Evolutionary conservation across 2,113 vertebrate species (phyloP).

Genomic region (Myiagra hebetior): DNA sequence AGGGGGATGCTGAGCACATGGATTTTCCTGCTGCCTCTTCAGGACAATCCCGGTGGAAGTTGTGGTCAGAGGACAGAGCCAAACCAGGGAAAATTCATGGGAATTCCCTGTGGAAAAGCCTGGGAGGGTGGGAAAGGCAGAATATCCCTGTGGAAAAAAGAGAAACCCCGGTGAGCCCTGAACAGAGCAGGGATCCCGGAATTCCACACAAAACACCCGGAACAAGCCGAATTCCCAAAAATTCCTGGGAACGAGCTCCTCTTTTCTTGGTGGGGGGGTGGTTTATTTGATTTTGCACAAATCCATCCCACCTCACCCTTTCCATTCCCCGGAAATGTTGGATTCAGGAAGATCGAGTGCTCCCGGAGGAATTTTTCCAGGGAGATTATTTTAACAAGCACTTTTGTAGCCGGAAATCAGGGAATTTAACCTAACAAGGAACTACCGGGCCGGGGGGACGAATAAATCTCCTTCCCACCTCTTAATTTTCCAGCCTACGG

Average conservation of each 20-base stretch:
- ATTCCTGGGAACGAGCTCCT: background rate
- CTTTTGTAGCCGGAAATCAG: constrained; percentile 88
- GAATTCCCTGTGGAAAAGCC: background rate
- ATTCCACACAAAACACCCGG: background rate
- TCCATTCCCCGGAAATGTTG: background rate
- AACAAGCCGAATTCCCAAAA: background rate
- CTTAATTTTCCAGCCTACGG: constrained; percentile 77
- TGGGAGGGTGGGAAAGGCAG: background rate
- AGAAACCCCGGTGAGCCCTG: background rate
- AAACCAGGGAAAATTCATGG: background rate
- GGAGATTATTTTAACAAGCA: constrained; percentile 79
- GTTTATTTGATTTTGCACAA: background rate
- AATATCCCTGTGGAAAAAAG: rapidly evolving
- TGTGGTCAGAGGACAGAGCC: background rate
- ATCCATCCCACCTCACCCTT: background rate
- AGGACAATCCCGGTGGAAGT: background rate
- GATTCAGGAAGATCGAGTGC: constrained; percentile 32
- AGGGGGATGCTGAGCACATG: rapidly evolving
- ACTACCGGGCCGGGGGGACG: constrained; percentile 73
- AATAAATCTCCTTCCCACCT: constrained; percentile 89
- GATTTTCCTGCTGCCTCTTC: background rate
- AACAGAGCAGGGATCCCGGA: background rate
- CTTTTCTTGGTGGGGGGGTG: background rate
- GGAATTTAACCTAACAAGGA: constrained; percentile 90
- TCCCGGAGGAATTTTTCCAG: constrained; percentile 55